Conservation (phyloP, 2,888 invertebrate genomes). For the Microctonus brassicae region DNA sequence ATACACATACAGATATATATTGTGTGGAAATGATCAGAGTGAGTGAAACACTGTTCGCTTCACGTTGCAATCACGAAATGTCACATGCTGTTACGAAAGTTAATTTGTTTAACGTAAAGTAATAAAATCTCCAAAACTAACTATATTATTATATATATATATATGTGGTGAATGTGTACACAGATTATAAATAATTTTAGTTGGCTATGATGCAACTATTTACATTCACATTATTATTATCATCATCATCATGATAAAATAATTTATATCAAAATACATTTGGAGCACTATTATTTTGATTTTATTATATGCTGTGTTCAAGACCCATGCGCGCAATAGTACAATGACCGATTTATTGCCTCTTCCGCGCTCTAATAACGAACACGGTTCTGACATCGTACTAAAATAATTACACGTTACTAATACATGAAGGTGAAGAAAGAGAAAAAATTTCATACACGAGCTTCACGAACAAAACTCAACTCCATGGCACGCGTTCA, state of each 20-base stretch:
- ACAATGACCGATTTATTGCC: conserved; percentile 28
- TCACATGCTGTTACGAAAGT: conserved; percentile 30
- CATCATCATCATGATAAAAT: not conserved
- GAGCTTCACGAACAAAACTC: conserved; percentile 1
- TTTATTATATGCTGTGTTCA: not conserved
- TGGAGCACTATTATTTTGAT: not conserved
- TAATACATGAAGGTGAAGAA: not conserved
- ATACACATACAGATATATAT: not conserved
- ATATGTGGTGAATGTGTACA: not conserved
- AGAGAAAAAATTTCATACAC: not conserved
- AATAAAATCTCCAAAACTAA: conserved; percentile 23
- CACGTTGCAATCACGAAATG: conserved; percentile 29
- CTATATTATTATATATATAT: not conserved
- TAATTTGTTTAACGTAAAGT: conserved; percentile 17
- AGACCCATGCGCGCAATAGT: not conserved
- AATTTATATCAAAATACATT: not conserved
- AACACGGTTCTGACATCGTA: conserved; percentile 15
- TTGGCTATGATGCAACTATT: not conserved
- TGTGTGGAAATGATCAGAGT: conserved; percentile 18
- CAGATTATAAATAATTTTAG: not conserved
- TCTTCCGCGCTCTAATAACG: conserved; percentile 31
- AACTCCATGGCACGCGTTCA: conserved; percentile 5
- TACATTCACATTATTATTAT: not conserved
- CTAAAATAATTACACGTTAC: conserved; percentile 11
- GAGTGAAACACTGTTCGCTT: conserved; percentile 16